phyloP scores from a whole-genome alignment of 2,797 vertebrate species.

The Buceros bicornis region DNA sequence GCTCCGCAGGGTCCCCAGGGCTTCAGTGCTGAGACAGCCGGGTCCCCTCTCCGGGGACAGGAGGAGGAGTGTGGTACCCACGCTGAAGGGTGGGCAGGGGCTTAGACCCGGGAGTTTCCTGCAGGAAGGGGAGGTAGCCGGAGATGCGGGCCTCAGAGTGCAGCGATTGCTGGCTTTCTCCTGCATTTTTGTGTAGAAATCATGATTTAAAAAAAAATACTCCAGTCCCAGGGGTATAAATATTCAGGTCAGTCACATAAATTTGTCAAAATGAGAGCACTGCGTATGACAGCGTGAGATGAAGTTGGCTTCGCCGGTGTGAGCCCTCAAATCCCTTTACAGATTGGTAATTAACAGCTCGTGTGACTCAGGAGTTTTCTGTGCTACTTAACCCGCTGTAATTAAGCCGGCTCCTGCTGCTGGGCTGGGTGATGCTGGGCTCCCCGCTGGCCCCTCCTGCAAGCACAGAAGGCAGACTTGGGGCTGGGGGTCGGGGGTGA shows the following conservation, averaged over 20 bases:
- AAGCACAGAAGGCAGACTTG: rapidly evolving
- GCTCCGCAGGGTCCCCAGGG: not conserved
- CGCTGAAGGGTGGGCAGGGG: not conserved
- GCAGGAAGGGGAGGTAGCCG: not conserved
- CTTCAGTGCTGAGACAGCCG: not conserved
- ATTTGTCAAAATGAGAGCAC: not conserved
- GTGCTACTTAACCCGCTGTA: constrained; percentile 1
- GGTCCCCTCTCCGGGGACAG: not conserved
- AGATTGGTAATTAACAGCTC: constrained; percentile 61
- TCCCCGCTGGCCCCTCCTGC: not conserved
- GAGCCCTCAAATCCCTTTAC: constrained; percentile 54
- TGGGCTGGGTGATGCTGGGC: not conserved
- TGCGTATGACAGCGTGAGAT: not conserved
- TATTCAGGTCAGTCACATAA: constrained; percentile 46
- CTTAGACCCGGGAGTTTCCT: not conserved
- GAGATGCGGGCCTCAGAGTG: not conserved
- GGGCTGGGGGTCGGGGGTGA: not conserved
- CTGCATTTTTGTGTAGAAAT: not conserved
- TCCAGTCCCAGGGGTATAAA: not conserved
- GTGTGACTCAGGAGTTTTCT: constrained; percentile 50
- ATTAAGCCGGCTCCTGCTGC: not conserved
- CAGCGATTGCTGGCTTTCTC: not conserved
- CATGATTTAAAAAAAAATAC: not conserved
- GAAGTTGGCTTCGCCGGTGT: not conserved
- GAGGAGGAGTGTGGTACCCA: not conserved